Evolutionary conservation across 2,797 vertebrate genomes (phyloP), one percentile per base, ranked within the genome.

Genomic region (Alfaro cultratus): DNA sequence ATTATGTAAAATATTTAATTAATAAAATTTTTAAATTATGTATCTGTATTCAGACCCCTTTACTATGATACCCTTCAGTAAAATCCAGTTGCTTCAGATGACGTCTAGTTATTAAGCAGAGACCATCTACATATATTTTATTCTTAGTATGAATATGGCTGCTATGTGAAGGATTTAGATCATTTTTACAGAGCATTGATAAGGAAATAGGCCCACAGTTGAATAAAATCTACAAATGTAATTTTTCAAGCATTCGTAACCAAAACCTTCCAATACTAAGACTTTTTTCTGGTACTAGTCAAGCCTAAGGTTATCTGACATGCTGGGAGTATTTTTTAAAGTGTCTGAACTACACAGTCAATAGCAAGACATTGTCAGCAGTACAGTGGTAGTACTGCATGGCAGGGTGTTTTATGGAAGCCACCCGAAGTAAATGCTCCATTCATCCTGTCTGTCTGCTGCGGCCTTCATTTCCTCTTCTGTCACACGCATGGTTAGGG

Each of bases 401-500:
- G 83, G 57, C 72, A 53, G 77, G 84, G 86, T 89, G 87, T 90
- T 91, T 93, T 91, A 90, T 92, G 85, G 86, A 91, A 90, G 87
- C 92, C 88, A 91, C 85, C 87, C 45, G 55, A 87, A 90, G 87
- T 93, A 93, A 94, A 94, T 75, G 88, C 90, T 89, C 88, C 91
- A 91, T 94, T 94, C 91, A 91, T 93, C 88, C 88, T 90, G 87
- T 91, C 92, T 91, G 87, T 92, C 89, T 85, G 83, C 87, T 21
- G 84, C 74, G 83, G 93, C 86, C 89, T 93, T 88, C 90, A 93
- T 94, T 94, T 94, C 94, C 93, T 93, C 89, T 82, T 88, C 87
- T 92, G 93, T 94, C 94, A 90, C 93, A 95, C 76, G 94, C 93
- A 91, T 94, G 93, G 94, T 94, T 95, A 94, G 90, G 87, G 91